phyloP scores from a whole-genome alignment of 92 coral and sea anemone genomes.

The Anthopleura xanthogrammica region DNA sequence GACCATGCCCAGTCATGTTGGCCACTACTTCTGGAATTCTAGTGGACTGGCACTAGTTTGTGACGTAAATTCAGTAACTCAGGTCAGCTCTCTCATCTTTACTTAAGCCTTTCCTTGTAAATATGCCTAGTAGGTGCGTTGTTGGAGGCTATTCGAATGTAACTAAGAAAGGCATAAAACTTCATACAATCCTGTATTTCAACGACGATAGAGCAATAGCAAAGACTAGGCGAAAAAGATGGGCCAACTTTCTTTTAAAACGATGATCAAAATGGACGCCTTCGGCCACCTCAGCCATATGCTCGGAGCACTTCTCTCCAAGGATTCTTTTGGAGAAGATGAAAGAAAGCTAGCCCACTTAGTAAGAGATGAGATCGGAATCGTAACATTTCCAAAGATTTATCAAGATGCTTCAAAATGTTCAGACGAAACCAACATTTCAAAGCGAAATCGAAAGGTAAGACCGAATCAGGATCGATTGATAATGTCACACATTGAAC shows the following conservation, averaged over 20 bases:
- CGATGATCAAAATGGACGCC: background rate
- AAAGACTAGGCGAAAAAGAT: background rate
- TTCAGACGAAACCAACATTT: background rate
- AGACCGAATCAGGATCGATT: no score
- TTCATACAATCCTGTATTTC: background rate
- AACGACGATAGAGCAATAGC: background rate
- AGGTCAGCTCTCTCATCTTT: no score
- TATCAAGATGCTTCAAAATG: background rate
- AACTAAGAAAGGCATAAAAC: no score
- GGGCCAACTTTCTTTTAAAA: background rate
- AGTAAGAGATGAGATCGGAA: background rate
- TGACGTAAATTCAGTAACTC: no score
- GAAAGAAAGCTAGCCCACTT: background rate
- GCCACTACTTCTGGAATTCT: no score
- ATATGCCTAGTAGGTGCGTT: no score
- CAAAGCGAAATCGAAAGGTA: no score
- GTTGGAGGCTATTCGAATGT: no score
- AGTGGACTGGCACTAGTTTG: no score
- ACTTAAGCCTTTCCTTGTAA: no score
- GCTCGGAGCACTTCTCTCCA: background rate
- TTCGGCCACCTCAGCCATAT: background rate
- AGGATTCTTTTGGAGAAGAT: background rate
- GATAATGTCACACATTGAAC: background rate
- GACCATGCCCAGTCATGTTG: no score
- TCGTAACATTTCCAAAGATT: background rate